Conservation (phyloP, 2,113 vertebrate species). For the Hyla sarda region DNA sequence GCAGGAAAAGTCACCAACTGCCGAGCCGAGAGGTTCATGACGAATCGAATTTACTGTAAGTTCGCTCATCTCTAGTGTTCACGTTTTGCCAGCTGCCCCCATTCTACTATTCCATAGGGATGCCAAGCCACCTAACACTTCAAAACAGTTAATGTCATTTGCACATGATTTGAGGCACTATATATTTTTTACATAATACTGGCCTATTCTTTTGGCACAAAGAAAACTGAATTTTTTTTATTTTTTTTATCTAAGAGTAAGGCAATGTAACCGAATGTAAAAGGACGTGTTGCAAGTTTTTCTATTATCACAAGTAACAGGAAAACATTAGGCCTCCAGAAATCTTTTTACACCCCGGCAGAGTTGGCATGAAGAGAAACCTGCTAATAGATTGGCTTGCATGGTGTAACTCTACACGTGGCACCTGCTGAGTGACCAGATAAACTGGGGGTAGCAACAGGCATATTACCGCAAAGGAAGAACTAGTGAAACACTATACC, state of each 20-base stretch:
- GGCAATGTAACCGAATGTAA: neutral
- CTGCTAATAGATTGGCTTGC: conserved; percentile 54
- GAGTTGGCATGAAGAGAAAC: conserved; percentile 34
- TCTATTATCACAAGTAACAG: conserved; percentile 7
- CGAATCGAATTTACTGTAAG: too few species aligned
- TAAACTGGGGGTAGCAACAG: conserved; percentile 54
- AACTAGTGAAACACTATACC: conserved; percentile 30
- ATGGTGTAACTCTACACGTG: conserved; percentile 47
- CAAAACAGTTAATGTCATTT: too few species aligned
- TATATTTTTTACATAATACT: too few species aligned
- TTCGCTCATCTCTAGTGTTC: too few species aligned
- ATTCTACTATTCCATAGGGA: too few species aligned
- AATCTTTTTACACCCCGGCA: conserved; percentile 6
- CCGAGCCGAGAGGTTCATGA: too few species aligned
- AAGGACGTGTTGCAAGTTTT: neutral
- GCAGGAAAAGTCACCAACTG: too few species aligned
- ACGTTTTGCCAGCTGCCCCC: too few species aligned
- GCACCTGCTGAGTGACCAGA: conserved; percentile 56
- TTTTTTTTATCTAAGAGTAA: neutral
- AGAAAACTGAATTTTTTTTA: too few species aligned
- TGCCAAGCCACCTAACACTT: too few species aligned
- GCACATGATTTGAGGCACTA: too few species aligned
- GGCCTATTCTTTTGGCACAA: too few species aligned
- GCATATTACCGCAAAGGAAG: conserved; percentile 36
- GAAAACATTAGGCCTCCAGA: neutral